A percentile compares a stretch with the other conserved stretches of the same genome.
These are phyloP conservation scores for Neoniphon sammara DNA, from an alignment of 2,797 vertebrate genomes.

Conservation along the genomic window DNA sequence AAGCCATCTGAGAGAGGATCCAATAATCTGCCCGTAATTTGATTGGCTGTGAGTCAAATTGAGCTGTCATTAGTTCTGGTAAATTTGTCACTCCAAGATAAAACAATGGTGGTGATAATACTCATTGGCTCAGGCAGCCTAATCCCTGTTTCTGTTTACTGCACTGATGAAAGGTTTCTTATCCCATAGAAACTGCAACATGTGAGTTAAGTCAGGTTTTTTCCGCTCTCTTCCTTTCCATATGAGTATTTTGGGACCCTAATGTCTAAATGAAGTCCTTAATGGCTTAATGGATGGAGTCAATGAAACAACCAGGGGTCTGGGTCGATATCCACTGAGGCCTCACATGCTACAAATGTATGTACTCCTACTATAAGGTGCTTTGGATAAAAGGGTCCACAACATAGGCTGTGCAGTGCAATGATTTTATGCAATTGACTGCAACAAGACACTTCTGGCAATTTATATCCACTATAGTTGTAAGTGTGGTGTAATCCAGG, in stretches of 20 bases:
- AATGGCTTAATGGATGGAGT: not conserved
- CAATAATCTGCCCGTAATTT: slow-evolving; percentile 53
- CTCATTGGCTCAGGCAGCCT: slow-evolving; percentile 1
- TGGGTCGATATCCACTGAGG: no score
- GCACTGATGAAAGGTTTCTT: not conserved
- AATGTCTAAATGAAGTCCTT: not conserved
- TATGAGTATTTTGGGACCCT: not conserved
- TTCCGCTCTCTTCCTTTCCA: no score
- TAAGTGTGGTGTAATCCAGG: slow-evolving; percentile 12
- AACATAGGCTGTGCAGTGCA: not conserved
- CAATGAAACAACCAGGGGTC: not conserved
- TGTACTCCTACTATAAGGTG: not conserved
- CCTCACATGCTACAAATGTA: not conserved
- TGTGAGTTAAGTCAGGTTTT: not conserved
- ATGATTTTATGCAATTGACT: no score
- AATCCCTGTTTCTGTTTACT: not conserved
- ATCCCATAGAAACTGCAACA: not conserved
- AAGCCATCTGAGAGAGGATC: slow-evolving; percentile 44
- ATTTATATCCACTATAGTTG: not conserved
- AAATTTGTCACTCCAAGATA: slow-evolving; percentile 35
- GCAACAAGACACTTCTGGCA: no score
- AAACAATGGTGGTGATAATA: not conserved
- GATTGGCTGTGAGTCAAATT: slow-evolving; percentile 38
- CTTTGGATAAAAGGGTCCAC: not conserved
- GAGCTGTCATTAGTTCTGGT: slow-evolving; percentile 50